Percentiles rank a stretch among this genome's conserved stretches.
Conservation (phyloP, 2,888 invertebrate species). For the Watsonalla binaria region DNA sequence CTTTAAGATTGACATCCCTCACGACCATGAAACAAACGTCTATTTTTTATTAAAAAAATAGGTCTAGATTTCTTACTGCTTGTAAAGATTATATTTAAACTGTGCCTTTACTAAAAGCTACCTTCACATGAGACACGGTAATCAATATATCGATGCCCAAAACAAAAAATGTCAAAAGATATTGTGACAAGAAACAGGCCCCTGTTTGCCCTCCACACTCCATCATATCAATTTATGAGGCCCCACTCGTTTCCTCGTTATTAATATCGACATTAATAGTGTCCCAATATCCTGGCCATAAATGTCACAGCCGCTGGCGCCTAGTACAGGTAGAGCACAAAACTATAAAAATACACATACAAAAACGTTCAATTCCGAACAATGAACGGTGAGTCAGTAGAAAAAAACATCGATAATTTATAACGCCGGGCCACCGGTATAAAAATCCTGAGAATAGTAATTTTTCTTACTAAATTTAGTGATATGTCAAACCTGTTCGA, state of each 20-base stretch:
- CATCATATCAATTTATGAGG: conserved; percentile 64
- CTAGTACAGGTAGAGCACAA: conserved; percentile 68
- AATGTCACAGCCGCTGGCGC: conserved; percentile 76
- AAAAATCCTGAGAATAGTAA: conserved; percentile 69
- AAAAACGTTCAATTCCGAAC: conserved; percentile 63
- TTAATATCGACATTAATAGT: conserved; percentile 76
- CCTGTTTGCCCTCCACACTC: conserved; percentile 45
- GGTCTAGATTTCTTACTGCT: too few species aligned
- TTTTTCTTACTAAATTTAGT: conserved; percentile 77
- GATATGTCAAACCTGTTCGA: conserved; percentile 75
- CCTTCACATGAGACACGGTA: conserved; percentile 16
- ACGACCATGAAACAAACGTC: too few species aligned
- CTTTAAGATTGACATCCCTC: too few species aligned
- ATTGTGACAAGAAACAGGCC: conserved; percentile 56
- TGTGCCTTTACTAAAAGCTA: conserved; percentile 28
- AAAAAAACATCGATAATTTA: conserved; percentile 68
- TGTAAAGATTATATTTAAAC: too few species aligned
- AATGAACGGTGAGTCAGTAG: conserved; percentile 56
- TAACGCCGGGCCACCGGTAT: conserved; percentile 69
- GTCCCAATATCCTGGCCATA: conserved; percentile 75
- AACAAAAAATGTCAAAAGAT: conserved; percentile 41
- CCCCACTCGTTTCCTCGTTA: conserved; percentile 63
- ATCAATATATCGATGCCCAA: conserved; percentile 7
- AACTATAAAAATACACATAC: conserved; percentile 57
- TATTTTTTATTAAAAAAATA: too few species aligned